A percentile compares a stretch with the other conserved stretches of the same genome.
Evolutionary conservation across 1,140 invertebrate genomes (phyloP).

Genomic region (Lepidurus arcticus): DNA sequence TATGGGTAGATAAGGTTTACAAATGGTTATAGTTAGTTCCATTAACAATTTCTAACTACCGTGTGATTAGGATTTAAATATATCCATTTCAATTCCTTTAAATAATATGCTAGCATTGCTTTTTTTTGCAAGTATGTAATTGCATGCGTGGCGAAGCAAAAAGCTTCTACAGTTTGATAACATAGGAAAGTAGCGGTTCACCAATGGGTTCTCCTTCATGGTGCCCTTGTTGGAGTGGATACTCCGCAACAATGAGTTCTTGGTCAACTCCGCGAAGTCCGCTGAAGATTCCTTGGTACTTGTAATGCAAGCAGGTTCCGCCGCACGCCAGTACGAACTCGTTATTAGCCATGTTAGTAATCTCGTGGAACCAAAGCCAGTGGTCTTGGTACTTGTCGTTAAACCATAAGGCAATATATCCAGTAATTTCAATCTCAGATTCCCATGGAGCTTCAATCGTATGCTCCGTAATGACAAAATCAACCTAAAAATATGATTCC

Average conservation of each 20-base stretch:
- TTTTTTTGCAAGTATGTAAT: no score
- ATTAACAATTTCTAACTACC: no score
- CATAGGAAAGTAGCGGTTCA: background rate
- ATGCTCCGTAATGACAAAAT: background rate
- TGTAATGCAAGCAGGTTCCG: background rate
- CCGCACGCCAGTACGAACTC: background rate
- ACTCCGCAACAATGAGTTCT: background rate
- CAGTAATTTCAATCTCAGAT: constrained; percentile 8
- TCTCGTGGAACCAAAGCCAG: background rate
- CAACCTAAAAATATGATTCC: background rate
- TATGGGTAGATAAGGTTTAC: no score
- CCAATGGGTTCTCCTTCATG: background rate
- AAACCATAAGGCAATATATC: background rate
- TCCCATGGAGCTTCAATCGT: background rate
- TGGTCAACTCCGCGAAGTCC: background rate
- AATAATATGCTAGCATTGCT: no score
- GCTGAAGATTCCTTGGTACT: constrained; percentile 1
- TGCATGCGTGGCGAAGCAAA: background rate
- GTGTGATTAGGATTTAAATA: no score
- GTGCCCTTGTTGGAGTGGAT: background rate
- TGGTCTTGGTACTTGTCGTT: background rate
- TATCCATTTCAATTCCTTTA: no score
- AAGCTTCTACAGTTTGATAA: background rate
- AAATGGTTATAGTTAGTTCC: no score
- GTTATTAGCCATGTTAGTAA: constrained; percentile 4